These are phyloP conservation scores for Myotis planiceps DNA, from an alignment of 2,797 vertebrate genomes.

Conservation along the genomic window DNA sequence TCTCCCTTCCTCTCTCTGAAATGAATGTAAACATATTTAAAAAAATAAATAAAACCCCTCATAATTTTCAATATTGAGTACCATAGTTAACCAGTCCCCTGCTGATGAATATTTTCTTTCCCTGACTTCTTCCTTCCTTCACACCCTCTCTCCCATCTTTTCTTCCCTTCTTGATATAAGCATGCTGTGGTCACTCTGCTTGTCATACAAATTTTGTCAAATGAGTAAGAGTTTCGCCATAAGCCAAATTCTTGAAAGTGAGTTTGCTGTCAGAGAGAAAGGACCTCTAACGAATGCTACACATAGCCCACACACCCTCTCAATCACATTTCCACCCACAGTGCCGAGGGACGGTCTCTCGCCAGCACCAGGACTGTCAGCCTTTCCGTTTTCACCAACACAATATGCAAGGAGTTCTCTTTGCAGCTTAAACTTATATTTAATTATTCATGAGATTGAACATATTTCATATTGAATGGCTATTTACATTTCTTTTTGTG, in stretches of 20 bases:
- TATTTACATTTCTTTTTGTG: background rate
- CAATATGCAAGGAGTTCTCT: background rate
- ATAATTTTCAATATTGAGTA: background rate
- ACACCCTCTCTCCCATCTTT: background rate
- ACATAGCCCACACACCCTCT: background rate
- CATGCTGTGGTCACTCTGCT: background rate
- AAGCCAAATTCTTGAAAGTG: background rate
- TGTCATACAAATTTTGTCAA: background rate
- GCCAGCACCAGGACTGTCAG: background rate
- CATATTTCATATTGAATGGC: background rate
- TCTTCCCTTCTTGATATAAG: background rate
- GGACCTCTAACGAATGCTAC: rapidly evolving
- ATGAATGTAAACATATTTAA: too few relatives aligned
- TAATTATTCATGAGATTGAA: background rate
- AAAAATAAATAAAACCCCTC: too few relatives aligned
- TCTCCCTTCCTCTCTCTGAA: too few relatives aligned
- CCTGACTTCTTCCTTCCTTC: background rate
- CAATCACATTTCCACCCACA: background rate
- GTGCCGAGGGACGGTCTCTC: background rate
- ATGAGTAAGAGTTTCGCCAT: background rate
- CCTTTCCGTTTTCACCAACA: background rate
- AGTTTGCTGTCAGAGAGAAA: background rate
- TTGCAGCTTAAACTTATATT: background rate
- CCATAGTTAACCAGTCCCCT: background rate
- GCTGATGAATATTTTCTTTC: background rate